Evolutionary conservation across 2,888 invertebrate species (phyloP).

Genomic region (Hanleya hanleyi): DNA sequence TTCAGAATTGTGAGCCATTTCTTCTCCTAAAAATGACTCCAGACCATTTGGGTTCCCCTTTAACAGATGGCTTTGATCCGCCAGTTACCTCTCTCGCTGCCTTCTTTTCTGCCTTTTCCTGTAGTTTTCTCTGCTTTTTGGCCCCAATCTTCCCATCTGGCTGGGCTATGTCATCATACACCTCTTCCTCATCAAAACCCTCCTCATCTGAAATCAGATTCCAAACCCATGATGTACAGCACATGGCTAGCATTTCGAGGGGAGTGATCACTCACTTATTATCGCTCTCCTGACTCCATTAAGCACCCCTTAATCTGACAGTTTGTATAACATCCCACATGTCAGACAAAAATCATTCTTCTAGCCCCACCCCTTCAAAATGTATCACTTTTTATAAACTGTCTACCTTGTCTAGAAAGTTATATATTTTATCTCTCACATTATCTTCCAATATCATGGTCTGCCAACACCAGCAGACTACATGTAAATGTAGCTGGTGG

Average conservation of each 20-base stretch:
- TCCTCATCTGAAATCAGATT: slow-evolving; percentile 40
- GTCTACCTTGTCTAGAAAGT: no score
- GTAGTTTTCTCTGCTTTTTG: slow-evolving; percentile 94
- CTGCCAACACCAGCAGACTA: no score
- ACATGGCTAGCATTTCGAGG: not conserved
- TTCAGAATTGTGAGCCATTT: no score
- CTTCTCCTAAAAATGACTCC: not conserved
- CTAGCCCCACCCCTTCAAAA: no score
- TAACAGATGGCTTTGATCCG: not conserved
- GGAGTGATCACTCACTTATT: not conserved
- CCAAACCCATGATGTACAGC: no score
- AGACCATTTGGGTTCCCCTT: not conserved
- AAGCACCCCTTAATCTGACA: not conserved
- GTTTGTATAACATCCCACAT: not conserved
- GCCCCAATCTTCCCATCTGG: slow-evolving; percentile 88
- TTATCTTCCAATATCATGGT: no score
- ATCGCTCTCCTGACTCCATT: not conserved
- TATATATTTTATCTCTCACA: no score
- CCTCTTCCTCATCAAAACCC: slow-evolving; percentile 31
- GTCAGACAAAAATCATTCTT: not conserved
- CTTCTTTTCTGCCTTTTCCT: slow-evolving; percentile 93
- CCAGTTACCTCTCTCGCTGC: slow-evolving; percentile 79
- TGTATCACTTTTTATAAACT: no score
- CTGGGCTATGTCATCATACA: slow-evolving; percentile 54
- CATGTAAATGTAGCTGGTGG: no score